Base-by-base conservation (phyloP, 2,888 invertebrate species). In the Coenonympha glycerion region DNA sequence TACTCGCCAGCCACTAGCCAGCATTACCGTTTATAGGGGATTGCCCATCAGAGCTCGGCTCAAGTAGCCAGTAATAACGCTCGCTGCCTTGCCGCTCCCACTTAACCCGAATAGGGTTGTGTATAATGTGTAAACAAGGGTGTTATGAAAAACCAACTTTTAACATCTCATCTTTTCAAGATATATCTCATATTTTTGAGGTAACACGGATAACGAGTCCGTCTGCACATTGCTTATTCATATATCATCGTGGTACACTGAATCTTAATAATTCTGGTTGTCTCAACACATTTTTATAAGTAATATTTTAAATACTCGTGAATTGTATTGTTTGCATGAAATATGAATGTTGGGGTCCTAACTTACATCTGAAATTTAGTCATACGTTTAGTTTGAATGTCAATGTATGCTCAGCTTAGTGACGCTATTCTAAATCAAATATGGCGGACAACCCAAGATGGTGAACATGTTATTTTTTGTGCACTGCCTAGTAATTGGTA, bases 1-100 rank as follows among this genome's bases (percentile, higher is more conserved):
- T 45, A 34, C n/a, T n/a, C n/a, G 45, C 45, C 45, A 48, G 54
- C 57, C 16, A 26, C 45, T 45, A 34, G 45, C 45, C 45, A 48
- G 54, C 57, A 59, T 58, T 58, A 59, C 53, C 56, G 59, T 61
- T 62, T 61, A 61, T 61, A 56, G 61, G 48, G 56, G 55, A 60
- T 58, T 52, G 58, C 46, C 55, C 49, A 52, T 51, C 56, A 52
- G 52, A 49, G 49, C 55, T 52, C 46, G 51, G 56, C 36, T 40
- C 52, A 53, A 61, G 59, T 53, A 52, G 55, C 56, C 45, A 40
- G 57, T 57, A 57, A 54, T 56, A 57, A 57, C 52, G 52, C 52
- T 58, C 53, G 55, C 53, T 45, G 49, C 53, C 53, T 51, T 51
- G 56, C 48, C 48, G 57, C 50, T 50, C 53, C 39, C 56, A 53